phyloP scores from a whole-genome alignment of 2,113 vertebrate species.

The Euleptes europaea region DNA sequence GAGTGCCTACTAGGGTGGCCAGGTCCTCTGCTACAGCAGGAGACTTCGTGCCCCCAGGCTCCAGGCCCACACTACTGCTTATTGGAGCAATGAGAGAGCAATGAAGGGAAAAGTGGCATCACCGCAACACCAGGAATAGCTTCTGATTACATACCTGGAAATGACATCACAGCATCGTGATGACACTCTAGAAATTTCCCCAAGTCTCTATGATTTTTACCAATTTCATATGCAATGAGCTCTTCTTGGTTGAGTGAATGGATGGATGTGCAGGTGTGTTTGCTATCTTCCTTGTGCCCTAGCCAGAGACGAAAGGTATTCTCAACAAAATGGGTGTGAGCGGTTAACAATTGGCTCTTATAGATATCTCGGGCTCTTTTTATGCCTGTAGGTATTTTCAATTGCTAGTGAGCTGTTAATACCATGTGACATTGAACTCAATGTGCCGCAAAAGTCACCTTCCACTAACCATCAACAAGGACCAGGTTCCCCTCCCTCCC shows the following conservation, averaged over 20 bases:
- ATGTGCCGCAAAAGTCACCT: conserved; percentile 60
- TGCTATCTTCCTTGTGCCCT: conserved; percentile 26
- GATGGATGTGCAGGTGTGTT: not conserved
- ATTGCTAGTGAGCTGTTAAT: conserved; percentile 37
- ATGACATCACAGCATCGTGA: too few species aligned
- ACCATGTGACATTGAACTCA: conserved; percentile 77
- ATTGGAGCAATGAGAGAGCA: too few species aligned
- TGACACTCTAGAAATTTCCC: too few species aligned
- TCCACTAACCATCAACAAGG: conserved; percentile 71
- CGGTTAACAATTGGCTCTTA: conserved; percentile 31
- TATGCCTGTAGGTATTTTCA: conserved; percentile 30
- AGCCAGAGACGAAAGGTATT: conserved; percentile 15
- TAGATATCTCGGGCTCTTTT: not conserved
- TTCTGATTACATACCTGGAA: too few species aligned
- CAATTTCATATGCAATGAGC: too few species aligned
- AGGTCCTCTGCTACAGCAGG: too few species aligned
- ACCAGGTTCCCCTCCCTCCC: conserved; percentile 40
- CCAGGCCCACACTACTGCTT: too few species aligned
- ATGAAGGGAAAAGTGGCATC: too few species aligned
- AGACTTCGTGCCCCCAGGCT: too few species aligned
- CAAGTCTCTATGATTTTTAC: too few species aligned
- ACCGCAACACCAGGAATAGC: too few species aligned
- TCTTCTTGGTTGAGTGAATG: not conserved
- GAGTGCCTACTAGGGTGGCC: too few species aligned
- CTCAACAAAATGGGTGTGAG: not conserved